Evolutionary conservation across 2,888 invertebrate genomes (phyloP).

Genomic region (Polydrusus tereticollis): DNA sequence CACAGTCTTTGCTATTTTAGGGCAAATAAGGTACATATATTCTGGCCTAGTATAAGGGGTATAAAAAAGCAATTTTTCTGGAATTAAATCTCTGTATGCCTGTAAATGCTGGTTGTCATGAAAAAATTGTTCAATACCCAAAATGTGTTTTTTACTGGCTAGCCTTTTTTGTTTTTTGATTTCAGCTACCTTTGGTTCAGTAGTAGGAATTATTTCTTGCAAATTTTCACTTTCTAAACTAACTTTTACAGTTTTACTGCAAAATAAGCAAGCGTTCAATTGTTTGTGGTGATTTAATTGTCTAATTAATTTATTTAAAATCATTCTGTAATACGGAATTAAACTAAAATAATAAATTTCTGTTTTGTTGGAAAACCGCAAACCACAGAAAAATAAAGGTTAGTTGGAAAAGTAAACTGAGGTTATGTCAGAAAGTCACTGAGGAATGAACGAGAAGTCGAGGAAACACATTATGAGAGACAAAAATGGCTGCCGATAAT

Average conservation of each 20-base stretch:
- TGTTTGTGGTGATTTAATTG: neutral
- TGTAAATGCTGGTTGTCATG: constrained; percentile 42
- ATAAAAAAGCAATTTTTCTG: constrained; percentile 46
- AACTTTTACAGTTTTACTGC: neutral
- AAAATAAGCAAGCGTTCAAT: neutral
- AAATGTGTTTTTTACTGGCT: constrained; percentile 27
- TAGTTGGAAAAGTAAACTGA: no score
- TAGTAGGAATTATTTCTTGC: no score
- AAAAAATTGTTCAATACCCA: constrained; percentile 37
- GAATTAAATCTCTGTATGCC: constrained; percentile 47
- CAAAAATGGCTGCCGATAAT: no score
- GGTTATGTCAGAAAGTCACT: no score
- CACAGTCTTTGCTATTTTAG: constrained; percentile 54
- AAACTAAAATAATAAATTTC: no score
- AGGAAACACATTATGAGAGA: no score
- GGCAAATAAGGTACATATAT: constrained; percentile 57
- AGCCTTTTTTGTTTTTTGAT: neutral
- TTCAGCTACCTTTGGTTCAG: neutral
- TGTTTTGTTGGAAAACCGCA: no score
- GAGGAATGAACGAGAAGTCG: no score
- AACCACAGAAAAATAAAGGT: no score
- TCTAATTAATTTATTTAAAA: neutral
- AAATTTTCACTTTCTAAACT: neutral
- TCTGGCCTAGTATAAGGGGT: constrained; percentile 49
- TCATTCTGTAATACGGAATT: neutral